phyloP scores from a whole-genome alignment of 1,140 invertebrate species.

The Hycleus phaleratus region DNA sequence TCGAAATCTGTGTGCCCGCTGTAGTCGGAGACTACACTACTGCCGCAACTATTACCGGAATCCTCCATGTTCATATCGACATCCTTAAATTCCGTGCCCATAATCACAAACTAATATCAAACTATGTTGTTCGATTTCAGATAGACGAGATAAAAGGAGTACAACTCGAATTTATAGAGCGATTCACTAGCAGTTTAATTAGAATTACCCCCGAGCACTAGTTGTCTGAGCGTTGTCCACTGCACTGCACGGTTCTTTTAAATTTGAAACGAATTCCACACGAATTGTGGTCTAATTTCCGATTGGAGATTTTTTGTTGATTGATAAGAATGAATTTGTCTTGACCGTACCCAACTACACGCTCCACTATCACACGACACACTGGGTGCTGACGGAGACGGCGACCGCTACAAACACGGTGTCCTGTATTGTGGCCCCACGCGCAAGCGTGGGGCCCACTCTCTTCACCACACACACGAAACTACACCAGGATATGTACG shows the following conservation, averaged over 20 bases:
- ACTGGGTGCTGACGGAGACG: constrained; percentile 26
- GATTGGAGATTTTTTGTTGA: constrained; percentile 1
- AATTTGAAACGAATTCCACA: not conserved
- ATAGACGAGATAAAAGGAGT: too few species aligned
- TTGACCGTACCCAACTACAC: constrained; percentile 24
- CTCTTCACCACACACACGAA: not conserved
- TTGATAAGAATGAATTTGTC: not conserved
- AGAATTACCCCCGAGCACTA: too few species aligned
- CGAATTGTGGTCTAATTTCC: constrained; percentile 6
- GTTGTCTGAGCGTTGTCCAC: too few species aligned
- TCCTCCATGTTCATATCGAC: constrained; percentile 37
- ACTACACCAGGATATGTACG: not conserved
- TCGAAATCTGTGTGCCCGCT: constrained; percentile 34
- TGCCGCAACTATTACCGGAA: constrained; percentile 40
- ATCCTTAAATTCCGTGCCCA: constrained; percentile 35
- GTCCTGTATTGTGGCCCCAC: not conserved
- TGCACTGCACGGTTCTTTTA: not conserved
- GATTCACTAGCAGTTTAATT: too few species aligned
- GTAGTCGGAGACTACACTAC: constrained; percentile 37
- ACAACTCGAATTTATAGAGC: too few species aligned
- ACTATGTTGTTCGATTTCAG: not conserved
- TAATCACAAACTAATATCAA: constrained; percentile 19
- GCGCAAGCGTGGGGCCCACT: not conserved
- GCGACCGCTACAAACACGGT: not conserved
- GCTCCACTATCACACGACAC: constrained; percentile 24